Conservation (phyloP, 2,113 vertebrate species). For the Desmodus rotundus region DNA sequence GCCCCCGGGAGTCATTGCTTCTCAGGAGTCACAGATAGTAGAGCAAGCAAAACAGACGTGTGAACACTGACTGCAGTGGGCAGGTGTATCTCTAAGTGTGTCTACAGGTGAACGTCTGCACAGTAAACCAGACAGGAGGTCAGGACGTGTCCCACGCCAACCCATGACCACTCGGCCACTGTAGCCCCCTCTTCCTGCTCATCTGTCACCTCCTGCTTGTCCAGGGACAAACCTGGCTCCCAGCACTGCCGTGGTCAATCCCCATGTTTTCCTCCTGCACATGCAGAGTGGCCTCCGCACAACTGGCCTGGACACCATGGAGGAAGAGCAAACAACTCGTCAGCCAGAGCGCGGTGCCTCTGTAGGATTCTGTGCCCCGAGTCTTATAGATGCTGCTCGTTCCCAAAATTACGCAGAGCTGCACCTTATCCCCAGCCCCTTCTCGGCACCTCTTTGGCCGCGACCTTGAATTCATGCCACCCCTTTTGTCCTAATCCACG, state of each 20-base stretch:
- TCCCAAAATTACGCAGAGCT: neutral
- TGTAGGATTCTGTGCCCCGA: neutral
- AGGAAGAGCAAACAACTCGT: too few species aligned
- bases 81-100: too few species aligned
- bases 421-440: neutral
- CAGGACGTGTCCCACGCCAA: too few species aligned
- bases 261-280: neutral
- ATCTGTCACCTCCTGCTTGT: too few species aligned
- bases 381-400: rapidly evolving
- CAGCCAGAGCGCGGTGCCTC: rapidly evolving
- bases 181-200: neutral
- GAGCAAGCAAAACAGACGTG: too few species aligned
- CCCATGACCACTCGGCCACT: too few species aligned
- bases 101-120: too few species aligned
- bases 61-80: rapidly evolving
- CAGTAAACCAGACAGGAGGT: too few species aligned
- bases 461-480: neutral
- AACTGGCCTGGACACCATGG: neutral
- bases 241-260: too few species aligned
- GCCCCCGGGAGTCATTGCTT: neutral
- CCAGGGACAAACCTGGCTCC: too few species aligned
- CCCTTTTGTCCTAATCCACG: neutral
- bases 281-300: neutral
- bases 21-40: too few species aligned
- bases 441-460: too few species aligned